A percentile compares a stretch with the other conserved stretches of the same genome.
phyloP scores from a whole-genome alignment of 1,140 invertebrate species.

The Diorhabda elongata region DNA sequence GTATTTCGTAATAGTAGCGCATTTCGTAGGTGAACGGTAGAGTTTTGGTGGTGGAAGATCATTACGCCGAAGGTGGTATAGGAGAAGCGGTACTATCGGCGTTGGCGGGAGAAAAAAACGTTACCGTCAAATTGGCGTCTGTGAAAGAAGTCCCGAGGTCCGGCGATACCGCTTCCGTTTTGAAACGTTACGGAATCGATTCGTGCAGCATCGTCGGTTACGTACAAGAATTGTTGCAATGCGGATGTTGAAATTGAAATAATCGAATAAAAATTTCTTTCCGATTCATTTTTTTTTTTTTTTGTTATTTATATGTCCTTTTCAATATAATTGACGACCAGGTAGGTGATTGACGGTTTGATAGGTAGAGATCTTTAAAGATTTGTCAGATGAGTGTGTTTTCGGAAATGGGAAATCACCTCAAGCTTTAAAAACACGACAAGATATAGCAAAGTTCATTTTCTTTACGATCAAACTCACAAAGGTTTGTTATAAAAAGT shows the following conservation, averaged over 20 bases:
- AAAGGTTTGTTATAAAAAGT: no score
- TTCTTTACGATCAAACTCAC: no score
- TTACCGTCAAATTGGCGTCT: constrained; percentile 79
- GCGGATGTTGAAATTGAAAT: constrained; percentile 42
- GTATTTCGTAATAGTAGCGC: background rate
- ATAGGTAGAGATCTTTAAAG: no score
- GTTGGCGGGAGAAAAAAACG: constrained; percentile 66
- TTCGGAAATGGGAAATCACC: no score
- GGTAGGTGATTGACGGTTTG: no score
- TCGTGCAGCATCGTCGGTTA: constrained; percentile 73
- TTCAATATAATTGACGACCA: no score
- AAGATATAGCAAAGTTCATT: no score
- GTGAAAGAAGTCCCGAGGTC: constrained; percentile 88
- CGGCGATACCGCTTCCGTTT: constrained; percentile 76
- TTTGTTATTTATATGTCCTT: no score
- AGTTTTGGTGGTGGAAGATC: constrained; percentile 94
- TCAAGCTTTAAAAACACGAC: no score
- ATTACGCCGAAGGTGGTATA: constrained; percentile 92
- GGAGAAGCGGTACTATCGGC: constrained; percentile 90
- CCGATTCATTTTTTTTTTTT: no score
- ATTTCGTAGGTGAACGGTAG: constrained; percentile 52
- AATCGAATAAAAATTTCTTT: no score
- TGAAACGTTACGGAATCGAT: constrained; percentile 87
- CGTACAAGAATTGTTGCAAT: constrained; percentile 60
- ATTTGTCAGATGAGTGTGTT: no score